Evolutionary conservation across 2,113 vertebrate species (phyloP).

Genomic region (Acrocephalus arundinaceus): DNA sequence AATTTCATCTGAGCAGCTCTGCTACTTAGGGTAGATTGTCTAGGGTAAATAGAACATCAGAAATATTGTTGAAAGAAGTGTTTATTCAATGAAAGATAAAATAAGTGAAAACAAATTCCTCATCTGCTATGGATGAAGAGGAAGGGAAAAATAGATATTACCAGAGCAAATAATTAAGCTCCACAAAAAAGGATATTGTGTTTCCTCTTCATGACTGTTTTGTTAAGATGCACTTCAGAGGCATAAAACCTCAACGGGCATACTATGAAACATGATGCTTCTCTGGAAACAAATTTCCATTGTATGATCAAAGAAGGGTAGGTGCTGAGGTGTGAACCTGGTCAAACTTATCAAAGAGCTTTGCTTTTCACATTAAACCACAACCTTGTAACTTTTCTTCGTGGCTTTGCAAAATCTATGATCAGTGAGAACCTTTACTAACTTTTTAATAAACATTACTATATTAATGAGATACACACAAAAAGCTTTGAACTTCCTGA

Average conservation of each 20-base stretch:
- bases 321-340: background rate
- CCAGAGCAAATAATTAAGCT: conserved; percentile 18
- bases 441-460: background rate
- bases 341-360: background rate
- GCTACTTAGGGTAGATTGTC: background rate
- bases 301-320: conserved; percentile 16
- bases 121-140: background rate
- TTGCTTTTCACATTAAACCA: background rate
- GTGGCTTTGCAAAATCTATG: background rate
- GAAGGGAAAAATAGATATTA: background rate
- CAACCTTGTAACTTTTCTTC: background rate
- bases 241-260: background rate
- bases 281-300: background rate
- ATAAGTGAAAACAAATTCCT: conserved; percentile 7
- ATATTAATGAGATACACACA: background rate
- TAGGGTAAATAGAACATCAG: background rate
- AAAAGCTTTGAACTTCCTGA: background rate
- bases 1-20: background rate
- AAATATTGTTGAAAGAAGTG: conserved; percentile 1
- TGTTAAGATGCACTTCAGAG: conserved; percentile 18
- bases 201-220: conserved; percentile 5
- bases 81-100: conserved; percentile 16
- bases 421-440: background rate
- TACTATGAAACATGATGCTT: background rate
- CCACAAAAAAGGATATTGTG: conserved; percentile 10